Conservation (phyloP, 2,888 invertebrate species). For the Alsophila aescularia region DNA sequence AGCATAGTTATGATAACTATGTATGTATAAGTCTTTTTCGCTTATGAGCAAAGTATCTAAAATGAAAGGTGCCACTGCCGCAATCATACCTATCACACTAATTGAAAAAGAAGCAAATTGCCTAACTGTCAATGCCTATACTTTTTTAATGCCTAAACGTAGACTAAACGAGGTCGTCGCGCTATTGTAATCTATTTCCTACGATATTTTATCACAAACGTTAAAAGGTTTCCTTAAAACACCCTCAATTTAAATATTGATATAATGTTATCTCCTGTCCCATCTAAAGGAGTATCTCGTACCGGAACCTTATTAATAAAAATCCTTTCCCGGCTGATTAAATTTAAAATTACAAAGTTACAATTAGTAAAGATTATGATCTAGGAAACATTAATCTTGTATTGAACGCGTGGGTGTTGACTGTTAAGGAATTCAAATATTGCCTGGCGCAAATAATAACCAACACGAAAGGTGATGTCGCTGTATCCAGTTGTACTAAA, state of each 20-base stretch:
- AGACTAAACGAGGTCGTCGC: too few species aligned
- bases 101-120: too few species aligned
- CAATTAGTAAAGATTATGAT: constrained; percentile 59
- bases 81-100: too few species aligned
- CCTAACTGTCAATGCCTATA: too few species aligned
- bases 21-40: too few species aligned
- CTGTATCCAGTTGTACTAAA: too few species aligned
- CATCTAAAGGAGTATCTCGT: constrained; percentile 48
- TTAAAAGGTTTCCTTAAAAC: not conserved
- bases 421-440: constrained; percentile 16
- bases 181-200: too few species aligned
- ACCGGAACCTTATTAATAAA: constrained; percentile 45
- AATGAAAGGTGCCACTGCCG: too few species aligned
- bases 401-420: constrained; percentile 37
- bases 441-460: constrained; percentile 6
- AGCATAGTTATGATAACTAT: too few species aligned
- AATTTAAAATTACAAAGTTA: constrained; percentile 63
- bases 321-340: constrained; percentile 58
- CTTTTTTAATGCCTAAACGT: too few species aligned
- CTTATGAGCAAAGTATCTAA: too few species aligned
- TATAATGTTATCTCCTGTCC: constrained; percentile 50
- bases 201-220: not conserved
- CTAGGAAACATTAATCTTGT: constrained; percentile 48
- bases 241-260: constrained; percentile 38
- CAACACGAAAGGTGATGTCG: not conserved